Base-by-base conservation (phyloP, 2,888 invertebrate species). In the Drosophila quasianomalipes region DNA sequence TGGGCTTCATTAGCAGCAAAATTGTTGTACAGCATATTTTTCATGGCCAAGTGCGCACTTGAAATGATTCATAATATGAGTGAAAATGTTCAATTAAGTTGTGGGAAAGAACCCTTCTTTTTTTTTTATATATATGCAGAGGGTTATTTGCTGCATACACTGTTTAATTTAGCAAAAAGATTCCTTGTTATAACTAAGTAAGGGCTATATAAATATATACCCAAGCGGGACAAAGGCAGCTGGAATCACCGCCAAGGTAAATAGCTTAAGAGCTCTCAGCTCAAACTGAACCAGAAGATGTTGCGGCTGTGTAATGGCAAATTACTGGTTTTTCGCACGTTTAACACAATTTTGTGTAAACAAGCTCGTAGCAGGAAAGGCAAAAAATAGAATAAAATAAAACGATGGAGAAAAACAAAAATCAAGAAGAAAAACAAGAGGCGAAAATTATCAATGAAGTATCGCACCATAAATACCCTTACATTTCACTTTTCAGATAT, bases 281-380 rank as follows among this genome's bases (percentile, higher is more conserved):
- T 35, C 54, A 26, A 31, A 54, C 52, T 52, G 30, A 58, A 52
- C 33, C 26, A 12, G 41, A 47, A 54, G 53, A 79, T 52, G 54
- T 39, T 70, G 63, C 31, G 66, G 64, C 78, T 87, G 74, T 74
- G 89, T 85, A 88, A 85, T 79, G 86, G 89, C 79, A 71, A 89
- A 90, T 90, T 76, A 87, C 91, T 78, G 76, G 73, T 70, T 83
- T 83, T 77, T 86, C 85, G 83, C 91, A 86, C 89, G 80, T 85
- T 91, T 87, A 91, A 88, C 90, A 70, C 83, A 90, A 90, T 87
- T 90, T 91, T 62, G 72, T 74, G 77, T 83, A 80, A 83, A 85
- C 77, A 83, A 83, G 83, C 72, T 61, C 61, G 63, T 73, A 51
- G 58, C 54, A 53, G 64, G 44, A 37, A 31, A 59, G 39, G 55